Percentiles rank a stretch among this genome's conserved stretches.
phyloP scores from a whole-genome alignment of 2,113 vertebrate species.

The Oenanthe oenanthe region DNA sequence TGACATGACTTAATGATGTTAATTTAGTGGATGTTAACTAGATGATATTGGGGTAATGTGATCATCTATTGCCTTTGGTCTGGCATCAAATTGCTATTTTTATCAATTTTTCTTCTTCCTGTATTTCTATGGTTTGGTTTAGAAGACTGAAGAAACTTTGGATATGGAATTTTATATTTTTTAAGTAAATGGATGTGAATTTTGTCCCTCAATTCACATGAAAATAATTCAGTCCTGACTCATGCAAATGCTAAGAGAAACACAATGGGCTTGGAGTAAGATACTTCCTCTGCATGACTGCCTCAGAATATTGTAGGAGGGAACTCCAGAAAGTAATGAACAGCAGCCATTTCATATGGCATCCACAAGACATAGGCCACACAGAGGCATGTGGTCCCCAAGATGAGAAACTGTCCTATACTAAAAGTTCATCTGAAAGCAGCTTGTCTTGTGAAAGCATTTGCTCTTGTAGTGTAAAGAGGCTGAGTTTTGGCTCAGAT shows the following conservation, averaged over 20 bases:
- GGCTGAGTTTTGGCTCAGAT: neutral
- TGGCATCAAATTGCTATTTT: neutral
- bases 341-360: neutral
- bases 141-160: neutral
- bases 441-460: neutral
- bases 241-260: neutral
- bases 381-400: neutral
- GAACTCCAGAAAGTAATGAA: neutral
- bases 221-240: neutral
- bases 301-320: neutral
- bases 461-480: neutral
- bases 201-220: neutral
- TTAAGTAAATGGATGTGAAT: neutral
- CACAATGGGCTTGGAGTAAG: neutral
- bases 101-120: neutral
- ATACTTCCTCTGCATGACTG: neutral
- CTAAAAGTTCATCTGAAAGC: neutral
- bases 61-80: neutral
- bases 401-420: neutral
- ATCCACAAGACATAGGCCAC: neutral
- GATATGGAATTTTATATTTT: neutral
- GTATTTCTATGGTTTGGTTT: neutral
- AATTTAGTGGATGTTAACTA: neutral
- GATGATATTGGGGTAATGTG: fast-evolving
- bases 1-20: neutral